These are phyloP conservation scores for Rynchops niger DNA, from an alignment of 2,113 vertebrate species.

Conservation along the genomic window DNA sequence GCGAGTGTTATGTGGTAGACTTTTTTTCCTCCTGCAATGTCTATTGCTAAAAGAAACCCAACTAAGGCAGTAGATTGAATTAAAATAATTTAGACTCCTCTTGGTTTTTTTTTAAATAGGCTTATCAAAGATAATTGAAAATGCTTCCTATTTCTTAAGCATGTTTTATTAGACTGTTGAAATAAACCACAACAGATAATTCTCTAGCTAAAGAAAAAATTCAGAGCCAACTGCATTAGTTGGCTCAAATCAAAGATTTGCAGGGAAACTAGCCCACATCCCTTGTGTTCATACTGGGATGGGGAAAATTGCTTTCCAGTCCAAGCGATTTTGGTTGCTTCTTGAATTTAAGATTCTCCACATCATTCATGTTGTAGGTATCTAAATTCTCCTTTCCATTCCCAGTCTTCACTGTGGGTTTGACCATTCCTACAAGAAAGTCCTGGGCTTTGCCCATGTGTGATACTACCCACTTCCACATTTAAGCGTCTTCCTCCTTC, in stretches of 20 bases:
- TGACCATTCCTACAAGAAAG: neutral
- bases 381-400: neutral
- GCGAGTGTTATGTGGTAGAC: fast-evolving
- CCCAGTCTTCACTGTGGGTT: neutral
- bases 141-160: neutral
- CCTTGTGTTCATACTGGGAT: neutral
- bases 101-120: neutral
- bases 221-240: neutral
- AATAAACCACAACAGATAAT: neutral
- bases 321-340: neutral
- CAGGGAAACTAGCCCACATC: neutral
- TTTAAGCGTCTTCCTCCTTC: neutral
- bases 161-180: neutral
- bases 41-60: neutral
- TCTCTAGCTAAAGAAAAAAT: neutral
- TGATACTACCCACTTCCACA: neutral
- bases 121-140: neutral
- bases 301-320: neutral
- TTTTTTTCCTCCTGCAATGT: neutral
- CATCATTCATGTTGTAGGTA: neutral
- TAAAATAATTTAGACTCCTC: neutral
- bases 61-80: neutral
- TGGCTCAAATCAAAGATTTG: neutral
- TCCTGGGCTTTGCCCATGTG: neutral
- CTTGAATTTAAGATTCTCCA: neutral